phyloP scores from a whole-genome alignment of 1,140 invertebrate species.

The Cotesia chilonis region DNA sequence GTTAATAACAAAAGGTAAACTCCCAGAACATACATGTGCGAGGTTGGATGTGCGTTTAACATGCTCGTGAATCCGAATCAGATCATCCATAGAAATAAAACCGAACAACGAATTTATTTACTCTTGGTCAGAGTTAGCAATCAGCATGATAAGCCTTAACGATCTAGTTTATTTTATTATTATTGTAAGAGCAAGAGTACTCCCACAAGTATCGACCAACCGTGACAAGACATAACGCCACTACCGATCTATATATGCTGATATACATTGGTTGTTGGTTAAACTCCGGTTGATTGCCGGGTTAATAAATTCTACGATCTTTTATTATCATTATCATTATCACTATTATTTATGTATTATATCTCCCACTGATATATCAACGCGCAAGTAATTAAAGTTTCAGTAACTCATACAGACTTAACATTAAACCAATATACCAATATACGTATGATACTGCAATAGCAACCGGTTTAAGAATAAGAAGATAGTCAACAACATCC shows the following conservation, averaged over 20 bases:
- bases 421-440: background rate
- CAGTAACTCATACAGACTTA: slow-evolving; percentile 6
- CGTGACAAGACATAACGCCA: background rate
- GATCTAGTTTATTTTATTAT: background rate
- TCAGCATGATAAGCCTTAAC: background rate
- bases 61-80: background rate
- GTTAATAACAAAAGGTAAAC: background rate
- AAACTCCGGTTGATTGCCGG: slow-evolving; percentile 1
- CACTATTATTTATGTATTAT: too few species aligned
- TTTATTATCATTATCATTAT: background rate
- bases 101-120: background rate
- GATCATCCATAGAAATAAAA: background rate
- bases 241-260: too few species aligned
- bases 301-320: slow-evolving; percentile 20
- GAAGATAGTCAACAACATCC: background rate
- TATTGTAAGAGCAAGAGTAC: background rate
- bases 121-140: slow-evolving; percentile 1
- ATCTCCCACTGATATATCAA: slow-evolving; percentile 10
- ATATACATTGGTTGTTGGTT: too few species aligned
- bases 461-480: slow-evolving; percentile 17
- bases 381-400: slow-evolving; percentile 24
- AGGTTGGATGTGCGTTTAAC: too few species aligned
- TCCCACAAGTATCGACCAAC: background rate
- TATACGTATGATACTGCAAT: background rate
- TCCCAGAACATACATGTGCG: too few species aligned